A percentile compares a stretch with the other conserved stretches of the same genome.
Conservation (phyloP, 1,140 invertebrate genomes). For the Drosophila bifasciata region DNA sequence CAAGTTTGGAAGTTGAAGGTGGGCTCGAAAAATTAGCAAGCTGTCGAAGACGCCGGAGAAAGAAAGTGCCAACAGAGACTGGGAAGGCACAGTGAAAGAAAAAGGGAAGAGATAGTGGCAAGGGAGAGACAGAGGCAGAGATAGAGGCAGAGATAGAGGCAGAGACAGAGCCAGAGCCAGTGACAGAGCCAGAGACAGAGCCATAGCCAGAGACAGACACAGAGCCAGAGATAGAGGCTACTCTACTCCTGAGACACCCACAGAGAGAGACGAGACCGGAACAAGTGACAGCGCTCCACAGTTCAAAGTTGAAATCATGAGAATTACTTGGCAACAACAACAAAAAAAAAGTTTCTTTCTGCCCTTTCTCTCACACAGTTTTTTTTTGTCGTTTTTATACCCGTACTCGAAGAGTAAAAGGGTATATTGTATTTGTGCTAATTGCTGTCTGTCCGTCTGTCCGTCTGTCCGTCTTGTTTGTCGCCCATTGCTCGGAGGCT, state of each 20-base stretch:
- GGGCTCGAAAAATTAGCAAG: constrained; percentile 54
- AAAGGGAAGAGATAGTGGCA: background rate
- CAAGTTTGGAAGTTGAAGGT: constrained; percentile 55
- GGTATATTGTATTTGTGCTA: no score
- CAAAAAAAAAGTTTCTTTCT: constrained; percentile 44
- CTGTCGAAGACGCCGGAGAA: no score
- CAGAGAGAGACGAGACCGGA: constrained; percentile 15
- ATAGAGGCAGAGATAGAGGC: background rate
- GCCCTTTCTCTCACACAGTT: constrained; percentile 4
- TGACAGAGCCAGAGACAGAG: background rate
- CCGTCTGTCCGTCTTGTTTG: no score
- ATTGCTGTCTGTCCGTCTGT: no score
- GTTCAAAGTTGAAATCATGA: constrained; percentile 67
- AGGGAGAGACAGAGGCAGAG: background rate
- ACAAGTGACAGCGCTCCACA: constrained; percentile 42
- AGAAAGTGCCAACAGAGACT: no score
- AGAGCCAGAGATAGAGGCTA: background rate
- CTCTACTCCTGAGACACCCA: background rate
- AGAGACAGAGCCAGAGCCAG: background rate
- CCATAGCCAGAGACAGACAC: constrained; percentile 1
- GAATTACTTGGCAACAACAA: constrained; percentile 65
- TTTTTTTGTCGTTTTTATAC: constrained; percentile 17
- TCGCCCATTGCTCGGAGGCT: no score
- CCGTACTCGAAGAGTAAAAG: no score
- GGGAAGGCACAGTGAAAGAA: no score